Percentiles rank a stretch among this genome's conserved stretches.
These are phyloP conservation scores for Apodemia duryi DNA, from an alignment of 2,888 invertebrate genomes.

Conservation along the genomic window DNA sequence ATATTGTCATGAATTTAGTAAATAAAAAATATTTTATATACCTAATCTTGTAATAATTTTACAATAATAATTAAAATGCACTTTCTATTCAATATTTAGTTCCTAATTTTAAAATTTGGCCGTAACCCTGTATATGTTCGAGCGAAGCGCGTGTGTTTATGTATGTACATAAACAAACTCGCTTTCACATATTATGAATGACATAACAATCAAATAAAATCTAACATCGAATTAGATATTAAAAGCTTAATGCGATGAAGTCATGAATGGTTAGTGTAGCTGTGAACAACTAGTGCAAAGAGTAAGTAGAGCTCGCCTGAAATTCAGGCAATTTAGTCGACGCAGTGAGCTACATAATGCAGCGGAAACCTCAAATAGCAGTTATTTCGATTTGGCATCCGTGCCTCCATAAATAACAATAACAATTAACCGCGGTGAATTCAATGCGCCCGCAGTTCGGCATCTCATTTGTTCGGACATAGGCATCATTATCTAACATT, in stretches of 20 bases:
- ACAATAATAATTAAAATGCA: too few relatives aligned
- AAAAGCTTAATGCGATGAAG: not conserved
- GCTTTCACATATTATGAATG: too few relatives aligned
- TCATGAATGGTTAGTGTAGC: conserved; percentile 1
- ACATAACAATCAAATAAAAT: too few relatives aligned
- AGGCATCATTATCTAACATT: conserved; percentile 28
- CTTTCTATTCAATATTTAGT: too few relatives aligned
- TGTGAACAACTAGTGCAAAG: conserved; percentile 15
- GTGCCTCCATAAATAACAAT: conserved; percentile 32
- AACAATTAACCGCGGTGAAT: conserved; percentile 31
- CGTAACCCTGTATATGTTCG: too few relatives aligned
- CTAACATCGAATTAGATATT: not conserved
- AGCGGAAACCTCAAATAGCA: conserved; percentile 31
- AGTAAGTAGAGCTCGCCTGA: conserved; percentile 8
- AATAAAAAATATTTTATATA: too few relatives aligned
- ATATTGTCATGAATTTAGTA: too few relatives aligned
- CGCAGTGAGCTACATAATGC: conserved; percentile 24
- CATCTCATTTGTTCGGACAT: conserved; percentile 31
- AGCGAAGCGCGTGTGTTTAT: too few relatives aligned
- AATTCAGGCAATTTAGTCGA: conserved; percentile 18
- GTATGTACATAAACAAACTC: too few relatives aligned
- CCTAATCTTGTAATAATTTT: too few relatives aligned
- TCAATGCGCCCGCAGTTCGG: conserved; percentile 28
- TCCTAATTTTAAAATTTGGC: too few relatives aligned
- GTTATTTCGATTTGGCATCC: conserved; percentile 32